Conservation (phyloP, 2,113 vertebrate species). For the Kryptolebias marmoratus region DNA sequence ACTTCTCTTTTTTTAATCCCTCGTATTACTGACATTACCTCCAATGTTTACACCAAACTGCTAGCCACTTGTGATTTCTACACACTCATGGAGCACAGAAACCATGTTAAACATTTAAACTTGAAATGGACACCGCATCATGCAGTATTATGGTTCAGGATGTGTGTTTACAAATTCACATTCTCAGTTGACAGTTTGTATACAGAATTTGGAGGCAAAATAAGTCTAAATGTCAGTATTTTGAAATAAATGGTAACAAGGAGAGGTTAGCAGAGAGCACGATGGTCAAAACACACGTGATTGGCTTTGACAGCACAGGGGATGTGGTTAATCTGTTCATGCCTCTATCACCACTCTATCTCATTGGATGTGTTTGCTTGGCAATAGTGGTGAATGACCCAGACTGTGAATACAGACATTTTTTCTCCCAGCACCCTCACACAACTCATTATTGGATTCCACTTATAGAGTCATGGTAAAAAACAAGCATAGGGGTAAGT, state of each 20-base stretch:
- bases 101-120: slow-evolving; percentile 45
- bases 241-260: slow-evolving; percentile 69
- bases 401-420: slow-evolving; percentile 62
- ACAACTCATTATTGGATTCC: background rate
- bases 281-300: slow-evolving; percentile 68
- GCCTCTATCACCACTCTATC: slow-evolving; percentile 71
- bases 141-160: slow-evolving; percentile 21
- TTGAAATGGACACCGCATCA: slow-evolving; percentile 41
- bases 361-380: slow-evolving; percentile 51
- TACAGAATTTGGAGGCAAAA: slow-evolving; percentile 58
- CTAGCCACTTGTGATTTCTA: slow-evolving; percentile 49
- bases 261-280: slow-evolving; percentile 55
- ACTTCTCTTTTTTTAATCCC: slow-evolving; percentile 32
- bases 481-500: background rate
- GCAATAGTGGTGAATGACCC: slow-evolving; percentile 59
- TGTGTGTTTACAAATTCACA: slow-evolving; percentile 28
- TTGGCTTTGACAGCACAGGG: slow-evolving; percentile 57
- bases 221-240: slow-evolving; percentile 61
- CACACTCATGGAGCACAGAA: slow-evolving; percentile 35
- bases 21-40: slow-evolving; percentile 41
- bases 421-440: slow-evolving; percentile 31
- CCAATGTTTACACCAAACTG: slow-evolving; percentile 50
- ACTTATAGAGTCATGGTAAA: background rate
- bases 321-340: slow-evolving; percentile 64
- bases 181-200: slow-evolving; percentile 63